Percentiles rank a stretch among this genome's conserved stretches.
These are phyloP conservation scores for Chiloscyllium plagiosum DNA, from an alignment of 2,113 vertebrate genomes.

Conservation along the genomic window DNA sequence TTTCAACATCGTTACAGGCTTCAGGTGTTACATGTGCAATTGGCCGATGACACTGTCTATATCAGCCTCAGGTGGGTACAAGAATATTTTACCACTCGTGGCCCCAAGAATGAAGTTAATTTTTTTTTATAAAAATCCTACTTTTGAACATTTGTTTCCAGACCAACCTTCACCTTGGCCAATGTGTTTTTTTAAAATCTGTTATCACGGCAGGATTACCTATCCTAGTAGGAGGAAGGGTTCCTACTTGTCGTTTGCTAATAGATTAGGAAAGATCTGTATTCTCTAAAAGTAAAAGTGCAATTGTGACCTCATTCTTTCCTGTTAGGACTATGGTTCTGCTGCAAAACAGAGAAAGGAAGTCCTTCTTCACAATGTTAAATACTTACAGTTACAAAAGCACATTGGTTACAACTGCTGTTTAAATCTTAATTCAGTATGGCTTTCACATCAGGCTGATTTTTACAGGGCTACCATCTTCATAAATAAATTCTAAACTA, in stretches of 20 bases:
- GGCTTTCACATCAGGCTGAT: neutral
- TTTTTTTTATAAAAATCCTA: neutral
- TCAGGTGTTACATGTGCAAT: neutral
- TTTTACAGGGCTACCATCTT: neutral
- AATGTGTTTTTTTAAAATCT: neutral
- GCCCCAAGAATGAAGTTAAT: neutral
- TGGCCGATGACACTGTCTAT: neutral
- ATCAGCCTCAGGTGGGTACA: neutral
- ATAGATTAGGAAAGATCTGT: neutral
- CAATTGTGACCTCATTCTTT: neutral
- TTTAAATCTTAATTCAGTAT: neutral
- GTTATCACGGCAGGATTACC: neutral
- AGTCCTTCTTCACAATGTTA: neutral
- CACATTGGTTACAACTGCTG: neutral
- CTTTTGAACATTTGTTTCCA: neutral
- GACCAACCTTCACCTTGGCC: neutral
- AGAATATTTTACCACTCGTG: neutral
- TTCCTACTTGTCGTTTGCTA: neutral
- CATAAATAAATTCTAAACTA: neutral
- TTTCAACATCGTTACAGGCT: neutral
- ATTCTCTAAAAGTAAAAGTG: neutral
- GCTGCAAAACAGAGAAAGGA: neutral
- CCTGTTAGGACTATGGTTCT: neutral
- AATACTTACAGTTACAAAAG: neutral
- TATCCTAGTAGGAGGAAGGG: neutral